phyloP scores from a whole-genome alignment of 2,888 invertebrate genomes.

The Dryadula phaetusa region DNA sequence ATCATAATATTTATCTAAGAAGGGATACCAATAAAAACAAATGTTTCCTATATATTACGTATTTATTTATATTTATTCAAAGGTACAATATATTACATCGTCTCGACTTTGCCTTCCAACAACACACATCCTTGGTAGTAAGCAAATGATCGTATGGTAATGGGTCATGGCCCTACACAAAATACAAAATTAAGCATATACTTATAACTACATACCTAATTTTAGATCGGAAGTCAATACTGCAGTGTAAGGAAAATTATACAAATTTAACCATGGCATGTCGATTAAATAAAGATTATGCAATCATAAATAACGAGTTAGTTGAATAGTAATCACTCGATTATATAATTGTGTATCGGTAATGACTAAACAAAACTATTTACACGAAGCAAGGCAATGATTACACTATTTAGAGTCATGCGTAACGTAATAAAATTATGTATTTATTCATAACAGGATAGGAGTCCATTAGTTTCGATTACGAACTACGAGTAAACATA shows the following conservation, averaged over 20 bases:
- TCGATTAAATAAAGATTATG: constrained; percentile 76
- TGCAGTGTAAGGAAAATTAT: constrained; percentile 73
- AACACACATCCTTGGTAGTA: constrained; percentile 75
- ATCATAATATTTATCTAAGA: neutral
- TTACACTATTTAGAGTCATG: constrained; percentile 37
- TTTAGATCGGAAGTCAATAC: constrained; percentile 80
- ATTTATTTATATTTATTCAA: constrained; percentile 83
- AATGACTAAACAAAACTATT: constrained; percentile 70
- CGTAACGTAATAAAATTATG: constrained; percentile 47
- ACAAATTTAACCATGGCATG: constrained; percentile 69
- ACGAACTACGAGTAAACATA: constrained; percentile 45
- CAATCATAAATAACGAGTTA: constrained; percentile 58
- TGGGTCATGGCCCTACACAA: constrained; percentile 72
- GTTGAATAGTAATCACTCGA: constrained; percentile 47
- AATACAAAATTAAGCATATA: constrained; percentile 81
- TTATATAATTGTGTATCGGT: constrained; percentile 55
- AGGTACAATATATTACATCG: constrained; percentile 84
- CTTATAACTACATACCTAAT: constrained; percentile 74
- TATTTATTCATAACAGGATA: constrained; percentile 49
- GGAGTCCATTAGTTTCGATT: constrained; percentile 41
- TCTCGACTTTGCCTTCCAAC: constrained; percentile 74
- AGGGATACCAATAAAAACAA: constrained; percentile 38
- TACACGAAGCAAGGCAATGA: constrained; percentile 56
- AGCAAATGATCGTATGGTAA: constrained; percentile 79
- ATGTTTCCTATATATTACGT: constrained; percentile 78